Conservation (phyloP, 2,113 vertebrate genomes). For the Rynchops niger region DNA sequence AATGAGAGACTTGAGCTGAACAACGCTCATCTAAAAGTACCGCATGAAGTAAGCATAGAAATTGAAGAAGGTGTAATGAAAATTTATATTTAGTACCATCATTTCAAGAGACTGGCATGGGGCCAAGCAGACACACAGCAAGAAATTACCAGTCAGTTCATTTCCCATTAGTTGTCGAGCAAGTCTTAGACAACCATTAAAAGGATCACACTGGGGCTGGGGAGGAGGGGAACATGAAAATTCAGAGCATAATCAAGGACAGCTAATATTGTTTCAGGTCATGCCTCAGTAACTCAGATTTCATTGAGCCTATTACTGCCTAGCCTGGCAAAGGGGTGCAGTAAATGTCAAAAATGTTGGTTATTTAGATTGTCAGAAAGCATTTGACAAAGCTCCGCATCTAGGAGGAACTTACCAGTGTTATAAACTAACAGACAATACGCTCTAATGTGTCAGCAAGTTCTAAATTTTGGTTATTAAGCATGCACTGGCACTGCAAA, state of each 20-base stretch:
- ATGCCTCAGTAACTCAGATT: slow-evolving; percentile 59
- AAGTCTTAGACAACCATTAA: slow-evolving; percentile 58
- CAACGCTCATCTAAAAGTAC: slow-evolving; percentile 31
- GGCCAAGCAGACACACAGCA: slow-evolving; percentile 27
- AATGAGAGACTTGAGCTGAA: neutral
- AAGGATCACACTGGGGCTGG: slow-evolving; percentile 33
- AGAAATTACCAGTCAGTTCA: slow-evolving; percentile 54
- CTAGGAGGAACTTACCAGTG: neutral
- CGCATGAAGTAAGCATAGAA: slow-evolving; percentile 30
- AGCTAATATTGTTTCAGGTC: slow-evolving; percentile 64
- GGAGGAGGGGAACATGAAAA: slow-evolving; percentile 48
- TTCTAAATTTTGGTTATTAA: slow-evolving; percentile 27
- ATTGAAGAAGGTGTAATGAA: slow-evolving; percentile 46
- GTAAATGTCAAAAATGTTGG: slow-evolving; percentile 46
- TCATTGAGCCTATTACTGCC: slow-evolving; percentile 19
- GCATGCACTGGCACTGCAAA: neutral
- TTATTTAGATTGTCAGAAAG: slow-evolving; percentile 50
- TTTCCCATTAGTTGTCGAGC: slow-evolving; percentile 65
- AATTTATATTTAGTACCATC: slow-evolving; percentile 60
- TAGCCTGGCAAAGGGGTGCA: neutral
- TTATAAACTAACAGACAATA: slow-evolving; percentile 23
- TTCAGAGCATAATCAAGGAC: slow-evolving; percentile 52
- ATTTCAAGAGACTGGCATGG: slow-evolving; percentile 46
- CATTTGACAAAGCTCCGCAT: neutral
- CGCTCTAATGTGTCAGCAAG: neutral